Base-by-base conservation (phyloP, 2,113 vertebrate genomes). In the Brachypteracias leptosomus region DNA sequence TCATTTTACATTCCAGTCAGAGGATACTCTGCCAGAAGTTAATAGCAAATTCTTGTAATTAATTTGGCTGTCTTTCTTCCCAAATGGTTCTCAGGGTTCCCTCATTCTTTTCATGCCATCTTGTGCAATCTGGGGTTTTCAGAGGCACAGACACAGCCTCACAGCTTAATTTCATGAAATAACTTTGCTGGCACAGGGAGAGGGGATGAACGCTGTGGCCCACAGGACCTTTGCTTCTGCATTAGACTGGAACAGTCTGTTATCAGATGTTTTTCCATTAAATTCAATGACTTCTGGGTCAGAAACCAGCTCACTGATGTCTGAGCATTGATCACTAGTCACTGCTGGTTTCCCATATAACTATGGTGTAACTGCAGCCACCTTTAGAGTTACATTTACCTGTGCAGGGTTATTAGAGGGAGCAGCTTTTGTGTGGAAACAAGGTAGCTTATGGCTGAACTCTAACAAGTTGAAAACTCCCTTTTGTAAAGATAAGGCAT, bases 121-220 rank as follows among this genome's bases (percentile, higher is more conserved):
- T 87, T 96, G 79, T 78, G 91, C 79, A 89, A 67, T 86, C 65
- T 88, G 83, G 63, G 65, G 38, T 81, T 96, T 92, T 92, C 82
- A 78, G 91, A 81, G 55, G 57, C 26, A 4, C 78, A 77, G 71
- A 49, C 44, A 21, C 59, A 86, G 65, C 47, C 68, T 90, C 42
- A 20, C 55, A 46, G 75, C 90, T 93, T 88, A 63, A 68, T 95
- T 95, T 86, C 21, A 19, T 84, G 57, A 49, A 92, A 81, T 57
- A 74, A 52, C 54, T 93, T 92, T 94, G 85, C 82, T 94, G 85
- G 92, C 92, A 61, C 42, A 68, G 58, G 47, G 52, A 88, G 65
- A 31, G 24, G 68, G 40, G 24, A 61, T 1, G 5, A 92, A 63
- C 1, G 0, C 72, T 63, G 42, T 57, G 52, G 52, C 61, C 61